Base-by-base conservation (phyloP, 2,888 invertebrate species). In the Drosophila subsilvestris region DNA sequence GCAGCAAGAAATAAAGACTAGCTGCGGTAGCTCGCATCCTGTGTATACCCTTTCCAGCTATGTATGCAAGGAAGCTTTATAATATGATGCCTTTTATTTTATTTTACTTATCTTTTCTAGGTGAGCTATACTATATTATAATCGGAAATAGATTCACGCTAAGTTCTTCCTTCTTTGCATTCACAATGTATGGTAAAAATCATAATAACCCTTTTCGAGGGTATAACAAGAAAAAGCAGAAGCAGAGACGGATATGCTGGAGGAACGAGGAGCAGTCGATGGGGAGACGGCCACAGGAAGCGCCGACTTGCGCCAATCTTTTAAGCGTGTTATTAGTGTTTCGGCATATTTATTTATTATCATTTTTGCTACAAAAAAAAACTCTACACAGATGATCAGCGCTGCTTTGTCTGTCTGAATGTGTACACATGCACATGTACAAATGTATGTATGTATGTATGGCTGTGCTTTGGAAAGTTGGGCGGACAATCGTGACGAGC, bases 321-420 rank as follows among this genome's bases (percentile, higher is more conserved):
- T 80, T 86, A 88, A 83, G 83, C 83, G 86, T 83, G 86, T 83
- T 83, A 83, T 83, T 83, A 83, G 83, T 83, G 83, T 83, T 88
- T 88, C 88, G 88, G 83, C 83, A 88, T 86, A 83, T 83, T 83
- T 83, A 83, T 83, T 83, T 87, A 83, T 83, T 83, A 83, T 86
- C 78, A 88, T 83, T 87, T 78, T 75, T 58, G 70, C 55, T 45
- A 63, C 66, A 68, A 77, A 71, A n/a, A 68, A 62, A 71, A 69
- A 62, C 66, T 63, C 48, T 49, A 43, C 17, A 14, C 51, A 29
- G 17, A 17, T 51, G 20, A 20, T 53, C 55, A 51, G 45, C 59
- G 45, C 25, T 2, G 27, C n/a, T 50, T 37, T 25, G 32, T 18
- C 17, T 43, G 27, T 12, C 37, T 53, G 32, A n/a, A n/a, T 17